Conservation (phyloP, 2,888 invertebrate genomes). For the Belgica antarctica region DNA sequence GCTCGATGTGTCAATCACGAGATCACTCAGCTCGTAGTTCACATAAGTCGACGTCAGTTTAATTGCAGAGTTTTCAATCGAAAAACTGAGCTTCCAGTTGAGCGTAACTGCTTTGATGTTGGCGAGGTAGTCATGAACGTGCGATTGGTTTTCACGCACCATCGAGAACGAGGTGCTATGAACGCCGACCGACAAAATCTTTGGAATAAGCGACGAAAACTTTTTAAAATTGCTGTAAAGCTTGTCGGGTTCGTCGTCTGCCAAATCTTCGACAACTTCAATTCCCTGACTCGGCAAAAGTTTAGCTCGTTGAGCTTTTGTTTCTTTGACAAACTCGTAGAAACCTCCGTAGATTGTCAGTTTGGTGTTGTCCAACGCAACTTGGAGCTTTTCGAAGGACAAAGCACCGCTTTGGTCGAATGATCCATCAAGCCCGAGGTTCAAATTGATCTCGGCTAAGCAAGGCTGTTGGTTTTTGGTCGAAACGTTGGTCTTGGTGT, state of each 20-base stretch:
- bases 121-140: conserved; percentile 36
- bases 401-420: conserved; percentile 78
- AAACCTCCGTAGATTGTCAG: conserved; percentile 57
- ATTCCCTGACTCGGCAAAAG: background rate
- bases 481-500: conserved; percentile 1
- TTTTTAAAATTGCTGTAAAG: conserved; percentile 52
- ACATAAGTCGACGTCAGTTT: conserved; percentile 62
- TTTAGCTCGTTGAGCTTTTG: conserved; percentile 45
- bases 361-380: conserved; percentile 56
- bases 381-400: conserved; percentile 65
- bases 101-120: conserved; percentile 19
- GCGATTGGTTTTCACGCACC: conserved; percentile 58
- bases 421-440: conserved; percentile 71
- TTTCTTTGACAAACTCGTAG: conserved; percentile 55
- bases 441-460: conserved; percentile 70
- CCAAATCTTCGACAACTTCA: background rate
- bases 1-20: conserved; percentile 61
- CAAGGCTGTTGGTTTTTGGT: conserved; percentile 61
- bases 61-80: conserved; percentile 61
- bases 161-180: conserved; percentile 51
- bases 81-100: conserved; percentile 42
- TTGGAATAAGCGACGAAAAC: conserved; percentile 76
- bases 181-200: conserved; percentile 56
- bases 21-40: conserved; percentile 64
- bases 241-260: conserved; percentile 26